Evolutionary conservation across 2,113 vertebrate genomes (phyloP).

Genomic region (human): GRCh38 chr1:68165501-68166000

Average conservation of each 20-base stretch:
- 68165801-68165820: neutral
- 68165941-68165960: neutral
- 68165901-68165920: neutral
- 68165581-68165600: neutral
- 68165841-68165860: neutral
- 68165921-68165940: neutral
- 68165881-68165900: neutral
- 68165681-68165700: neutral
- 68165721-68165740: constrained; percentile 5
- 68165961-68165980: neutral
- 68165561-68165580: neutral
- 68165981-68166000: neutral
- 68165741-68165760: neutral
- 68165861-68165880: neutral
- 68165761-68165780: neutral
- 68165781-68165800: neutral
- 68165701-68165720: neutral
- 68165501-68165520: neutral
- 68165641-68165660: neutral
- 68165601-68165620: neutral
- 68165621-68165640: neutral
- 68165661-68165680: neutral
- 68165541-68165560: neutral
- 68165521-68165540: neutral
- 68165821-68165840: neutral